phyloP scores from a whole-genome alignment of 2,113 vertebrate species.

The Columba livia region DNA sequence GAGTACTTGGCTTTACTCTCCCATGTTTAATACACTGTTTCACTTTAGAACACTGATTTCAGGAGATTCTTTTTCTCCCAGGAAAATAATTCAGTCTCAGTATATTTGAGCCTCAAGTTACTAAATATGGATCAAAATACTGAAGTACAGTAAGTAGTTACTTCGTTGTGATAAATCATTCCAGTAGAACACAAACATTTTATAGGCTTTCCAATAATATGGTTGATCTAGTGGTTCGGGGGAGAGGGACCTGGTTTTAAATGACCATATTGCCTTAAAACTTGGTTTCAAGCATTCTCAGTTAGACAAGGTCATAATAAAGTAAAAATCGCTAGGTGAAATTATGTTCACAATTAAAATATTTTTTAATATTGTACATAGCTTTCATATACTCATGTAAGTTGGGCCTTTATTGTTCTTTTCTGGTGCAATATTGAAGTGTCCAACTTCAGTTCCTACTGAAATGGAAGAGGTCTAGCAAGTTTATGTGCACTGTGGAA shows the following conservation, averaged over 20 bases:
- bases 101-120: background rate
- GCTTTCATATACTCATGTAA: background rate
- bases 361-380: background rate
- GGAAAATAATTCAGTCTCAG: background rate
- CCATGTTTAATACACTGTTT: background rate
- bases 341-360: background rate
- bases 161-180: background rate
- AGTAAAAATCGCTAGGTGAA: background rate
- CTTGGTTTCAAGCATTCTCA: background rate
- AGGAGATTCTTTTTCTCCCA: background rate
- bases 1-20: background rate
- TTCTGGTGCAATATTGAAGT: background rate
- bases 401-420: background rate
- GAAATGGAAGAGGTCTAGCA: background rate
- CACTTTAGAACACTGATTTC: background rate
- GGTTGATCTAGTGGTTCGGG: background rate
- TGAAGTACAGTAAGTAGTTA: background rate
- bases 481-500: background rate
- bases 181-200: background rate
- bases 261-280: background rate
- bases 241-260: background rate
- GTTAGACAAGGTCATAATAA: background rate
- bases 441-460: background rate
- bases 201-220: background rate
- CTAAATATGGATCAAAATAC: constrained; percentile 11